Percentiles rank a stretch among this genome's conserved stretches.
These are phyloP conservation scores for Megalurothrips usitatus DNA, from an alignment of 2,888 invertebrate genomes.

Conservation along the genomic window DNA sequence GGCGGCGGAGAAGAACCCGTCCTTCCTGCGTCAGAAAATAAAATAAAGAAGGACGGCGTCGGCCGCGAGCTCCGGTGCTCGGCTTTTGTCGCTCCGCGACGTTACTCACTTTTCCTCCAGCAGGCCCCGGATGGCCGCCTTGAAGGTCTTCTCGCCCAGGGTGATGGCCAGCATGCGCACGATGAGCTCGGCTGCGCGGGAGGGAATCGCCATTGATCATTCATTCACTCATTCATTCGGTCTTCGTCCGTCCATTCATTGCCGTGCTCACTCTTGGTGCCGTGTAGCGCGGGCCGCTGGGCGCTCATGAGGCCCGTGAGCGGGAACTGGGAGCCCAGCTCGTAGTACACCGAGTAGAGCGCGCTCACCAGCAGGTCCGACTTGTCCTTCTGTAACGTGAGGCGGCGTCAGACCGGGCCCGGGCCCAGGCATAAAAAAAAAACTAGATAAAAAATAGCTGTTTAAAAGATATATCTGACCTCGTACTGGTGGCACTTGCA, in stretches of 20 bases:
- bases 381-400: background rate
- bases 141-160: slow-evolving; percentile 71
- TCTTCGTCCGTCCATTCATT: background rate
- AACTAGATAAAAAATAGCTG: background rate
- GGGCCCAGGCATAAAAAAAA: background rate
- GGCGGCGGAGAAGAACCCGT: slow-evolving; percentile 11
- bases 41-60: background rate
- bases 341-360: slow-evolving; percentile 71
- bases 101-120: slow-evolving; percentile 55
- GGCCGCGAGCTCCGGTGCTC: background rate
- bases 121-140: slow-evolving; percentile 64
- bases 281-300: slow-evolving; percentile 1
- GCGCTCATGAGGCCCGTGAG: background rate
- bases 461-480: background rate
- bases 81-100: too few species aligned
- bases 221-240: background rate
- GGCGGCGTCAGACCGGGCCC: background rate
- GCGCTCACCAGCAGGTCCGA: slow-evolving; percentile 53
- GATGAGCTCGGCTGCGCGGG: slow-evolving; percentile 57
- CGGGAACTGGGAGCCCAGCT: slow-evolving; percentile 54
- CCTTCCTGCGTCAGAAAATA: background rate
- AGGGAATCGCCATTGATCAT: background rate
- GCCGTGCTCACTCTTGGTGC: slow-evolving; percentile 21
- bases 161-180: slow-evolving; percentile 89
- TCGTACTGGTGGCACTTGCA: background rate